Conservation (phyloP, 2,888 invertebrate genomes). For the Drosophila pseudotalamancana region DNA sequence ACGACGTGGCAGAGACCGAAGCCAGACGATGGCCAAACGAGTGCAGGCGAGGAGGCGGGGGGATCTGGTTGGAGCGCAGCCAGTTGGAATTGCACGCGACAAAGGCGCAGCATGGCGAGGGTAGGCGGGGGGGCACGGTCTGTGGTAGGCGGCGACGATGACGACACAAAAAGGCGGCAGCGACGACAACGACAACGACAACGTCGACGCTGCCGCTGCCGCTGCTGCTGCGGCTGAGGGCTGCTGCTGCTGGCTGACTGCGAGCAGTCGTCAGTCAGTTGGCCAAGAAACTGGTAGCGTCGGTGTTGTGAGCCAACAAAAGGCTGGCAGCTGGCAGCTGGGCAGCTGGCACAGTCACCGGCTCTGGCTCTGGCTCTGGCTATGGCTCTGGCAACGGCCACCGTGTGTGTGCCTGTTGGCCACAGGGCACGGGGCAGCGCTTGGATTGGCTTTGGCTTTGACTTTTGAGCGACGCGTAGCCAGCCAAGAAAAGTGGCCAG, state of each 20-base stretch:
- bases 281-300: conserved; percentile 82
- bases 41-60: conserved; percentile 25
- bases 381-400: conserved; percentile 23
- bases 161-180: conserved; percentile 65
- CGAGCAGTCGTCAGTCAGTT: conserved; percentile 83
- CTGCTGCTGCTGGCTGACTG: conserved; percentile 76
- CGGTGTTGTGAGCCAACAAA: conserved; percentile 79
- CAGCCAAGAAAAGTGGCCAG: conserved; percentile 79
- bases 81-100: conserved; percentile 78
- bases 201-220: conserved; percentile 48
- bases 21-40: conserved; percentile 45
- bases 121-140: neutral
- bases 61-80: conserved; percentile 81
- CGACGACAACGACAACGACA: conserved; percentile 34
- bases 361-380: conserved; percentile 32
- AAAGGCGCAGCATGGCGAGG: conserved; percentile 33
- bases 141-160: conserved; percentile 53
- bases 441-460: conserved; percentile 58
- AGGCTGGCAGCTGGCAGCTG: conserved; percentile 72
- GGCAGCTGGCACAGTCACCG: conserved; percentile 64
- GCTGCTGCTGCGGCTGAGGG: conserved; percentile 71
- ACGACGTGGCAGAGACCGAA: conserved; percentile 47
- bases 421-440: conserved; percentile 54
- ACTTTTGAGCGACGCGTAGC: conserved; percentile 75
- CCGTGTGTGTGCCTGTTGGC: conserved; percentile 28